A percentile compares a stretch with the other conserved stretches of the same genome.
These are phyloP conservation scores for Carpatolechia fugitivella DNA, from an alignment of 2,888 invertebrate species.

Conservation along the genomic window DNA sequence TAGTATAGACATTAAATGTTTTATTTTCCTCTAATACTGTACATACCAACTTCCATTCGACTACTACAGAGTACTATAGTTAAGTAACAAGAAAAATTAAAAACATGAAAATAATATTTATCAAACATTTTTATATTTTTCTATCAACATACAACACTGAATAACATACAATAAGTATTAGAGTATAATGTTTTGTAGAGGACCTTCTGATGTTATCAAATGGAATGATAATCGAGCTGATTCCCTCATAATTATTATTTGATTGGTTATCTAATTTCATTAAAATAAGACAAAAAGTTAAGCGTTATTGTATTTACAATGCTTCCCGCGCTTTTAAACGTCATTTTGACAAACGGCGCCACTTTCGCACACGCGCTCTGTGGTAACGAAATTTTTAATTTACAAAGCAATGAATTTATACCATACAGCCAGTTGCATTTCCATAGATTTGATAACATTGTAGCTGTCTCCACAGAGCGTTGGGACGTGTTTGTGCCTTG, in stretches of 20 bases:
- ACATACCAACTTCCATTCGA: constrained; percentile 53
- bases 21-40: constrained; percentile 73
- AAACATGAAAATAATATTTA: constrained; percentile 51
- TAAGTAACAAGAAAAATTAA: constrained; percentile 49
- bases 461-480: neutral
- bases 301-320: constrained; percentile 50
- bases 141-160: constrained; percentile 73
- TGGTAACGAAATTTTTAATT: constrained; percentile 5
- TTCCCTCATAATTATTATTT: constrained; percentile 33
- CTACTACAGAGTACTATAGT: constrained; percentile 57
- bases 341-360: constrained; percentile 23
- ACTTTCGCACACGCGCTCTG: neutral
- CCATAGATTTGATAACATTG: neutral
- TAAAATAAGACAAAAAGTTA: constrained; percentile 36
- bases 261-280: constrained; percentile 33
- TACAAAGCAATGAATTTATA: constrained; percentile 4
- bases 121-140: constrained; percentile 63
- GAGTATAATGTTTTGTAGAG: constrained; percentile 51
- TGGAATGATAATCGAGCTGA: constrained; percentile 76
- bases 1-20: constrained; percentile 46
- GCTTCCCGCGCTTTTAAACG: constrained; percentile 28
- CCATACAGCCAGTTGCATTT: neutral
- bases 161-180: constrained; percentile 58
- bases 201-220: constrained; percentile 48
- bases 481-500: neutral